phyloP scores from a whole-genome alignment of 2,113 vertebrate genomes.

The Gracilinanus agilis region DNA sequence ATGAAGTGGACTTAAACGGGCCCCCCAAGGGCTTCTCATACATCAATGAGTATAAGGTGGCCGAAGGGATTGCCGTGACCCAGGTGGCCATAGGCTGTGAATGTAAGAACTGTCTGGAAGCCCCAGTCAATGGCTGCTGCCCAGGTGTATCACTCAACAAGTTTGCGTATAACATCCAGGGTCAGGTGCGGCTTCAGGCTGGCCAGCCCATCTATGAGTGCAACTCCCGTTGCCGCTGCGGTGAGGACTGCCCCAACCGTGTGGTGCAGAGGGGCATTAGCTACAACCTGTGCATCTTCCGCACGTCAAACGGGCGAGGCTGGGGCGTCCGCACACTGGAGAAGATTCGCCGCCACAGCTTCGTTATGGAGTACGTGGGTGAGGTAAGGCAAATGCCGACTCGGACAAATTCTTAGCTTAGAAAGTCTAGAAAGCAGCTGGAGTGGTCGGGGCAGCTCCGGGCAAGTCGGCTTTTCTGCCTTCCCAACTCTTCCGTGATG shows the following conservation, averaged over 20 bases:
- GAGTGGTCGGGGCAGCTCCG: neutral
- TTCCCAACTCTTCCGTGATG: neutral
- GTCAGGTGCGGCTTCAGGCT: conserved; percentile 88
- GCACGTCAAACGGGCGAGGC: conserved; percentile 91
- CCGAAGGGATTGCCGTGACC: conserved; percentile 86
- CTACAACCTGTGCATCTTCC: conserved; percentile 95
- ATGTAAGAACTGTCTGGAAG: conserved; percentile 89
- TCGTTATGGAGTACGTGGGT: conserved; percentile 98
- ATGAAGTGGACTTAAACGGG: conserved; percentile 93
- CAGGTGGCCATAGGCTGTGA: conserved; percentile 91
- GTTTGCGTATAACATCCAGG: conserved; percentile 91
- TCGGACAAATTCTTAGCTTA: too few relatives aligned
- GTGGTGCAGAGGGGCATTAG: conserved; percentile 94
- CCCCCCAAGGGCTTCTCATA: conserved; percentile 92
- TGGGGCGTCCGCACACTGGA: conserved; percentile 94
- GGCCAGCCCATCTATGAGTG: conserved; percentile 95
- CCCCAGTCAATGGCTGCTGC: conserved; percentile 89
- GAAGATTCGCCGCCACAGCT: conserved; percentile 92
- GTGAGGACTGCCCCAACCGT: conserved; percentile 91
- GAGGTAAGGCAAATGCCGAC: conserved; percentile 86
- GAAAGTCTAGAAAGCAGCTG: rapidly evolving
- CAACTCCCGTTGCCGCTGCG: conserved; percentile 91
- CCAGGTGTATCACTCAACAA: conserved; percentile 89
- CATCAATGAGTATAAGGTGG: conserved; percentile 93
- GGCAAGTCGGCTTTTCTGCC: neutral